Conservation (phyloP, 64 coral and sea anemone genomes). For the Porites australiensis region DNA sequence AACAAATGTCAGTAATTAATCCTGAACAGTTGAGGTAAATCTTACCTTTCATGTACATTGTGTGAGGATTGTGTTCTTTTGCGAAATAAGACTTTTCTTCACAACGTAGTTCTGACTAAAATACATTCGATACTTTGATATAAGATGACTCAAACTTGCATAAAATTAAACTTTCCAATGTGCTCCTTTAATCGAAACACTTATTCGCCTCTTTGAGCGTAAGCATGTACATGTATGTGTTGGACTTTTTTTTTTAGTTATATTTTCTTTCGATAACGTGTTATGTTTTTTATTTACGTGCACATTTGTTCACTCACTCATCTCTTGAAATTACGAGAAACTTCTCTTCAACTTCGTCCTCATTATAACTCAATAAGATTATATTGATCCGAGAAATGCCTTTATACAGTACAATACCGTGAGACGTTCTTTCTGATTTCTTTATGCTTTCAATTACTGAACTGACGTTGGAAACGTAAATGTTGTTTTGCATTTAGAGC, state of each 20-base stretch:
- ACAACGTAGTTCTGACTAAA: background rate
- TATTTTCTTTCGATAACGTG: background rate
- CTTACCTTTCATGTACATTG: too few relatives aligned
- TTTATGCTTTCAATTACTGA: background rate
- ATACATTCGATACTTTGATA: background rate
- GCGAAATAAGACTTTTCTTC: background rate
- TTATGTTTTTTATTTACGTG: background rate
- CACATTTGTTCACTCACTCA: too few relatives aligned
- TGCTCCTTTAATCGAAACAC: background rate
- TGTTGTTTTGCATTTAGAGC: conserved; percentile 30
- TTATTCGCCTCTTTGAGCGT: background rate
- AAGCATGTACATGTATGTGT: background rate
- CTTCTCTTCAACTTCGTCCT: background rate
- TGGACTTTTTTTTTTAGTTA: background rate
- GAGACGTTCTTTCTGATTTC: background rate
- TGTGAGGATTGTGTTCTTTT: background rate
- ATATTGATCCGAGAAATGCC: conserved; percentile 11
- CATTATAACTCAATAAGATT: conserved; percentile 24
- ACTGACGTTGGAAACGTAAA: background rate
- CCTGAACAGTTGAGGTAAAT: background rate
- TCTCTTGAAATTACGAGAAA: conserved; percentile 1
- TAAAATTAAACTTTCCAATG: background rate
- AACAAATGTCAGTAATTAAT: conserved; percentile 20
- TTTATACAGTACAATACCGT: background rate
- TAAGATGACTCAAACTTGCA: background rate